Base-by-base conservation (phyloP, 2,797 vertebrate species). In the Oophaga sylvatica region DNA sequence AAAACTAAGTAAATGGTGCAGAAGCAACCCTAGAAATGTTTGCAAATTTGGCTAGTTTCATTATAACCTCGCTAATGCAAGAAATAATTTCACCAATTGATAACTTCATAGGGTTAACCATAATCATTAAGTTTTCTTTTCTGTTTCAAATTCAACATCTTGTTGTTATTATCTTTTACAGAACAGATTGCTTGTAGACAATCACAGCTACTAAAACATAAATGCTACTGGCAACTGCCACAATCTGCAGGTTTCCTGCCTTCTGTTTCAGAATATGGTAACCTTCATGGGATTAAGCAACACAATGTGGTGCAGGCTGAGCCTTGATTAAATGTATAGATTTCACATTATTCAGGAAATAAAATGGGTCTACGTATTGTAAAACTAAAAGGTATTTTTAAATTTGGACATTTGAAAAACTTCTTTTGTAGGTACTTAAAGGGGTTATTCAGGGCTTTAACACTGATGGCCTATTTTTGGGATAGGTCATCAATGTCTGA, bases 201-300 rank as follows among this genome's bases (percentile, higher is more conserved):
- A 81, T 60, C 63, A 22, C 63, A 86, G 77, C 45, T 71, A 81
- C 35, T 62, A 56, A 56, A 75, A 75, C 71, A 75, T 75, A 53
- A 87, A 87, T 73, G 65, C 79, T 73, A 56, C 78, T 53, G 67
- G 67, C 79, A 75, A 75, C 79, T 53, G 53, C 65, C 16, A 53
- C 85, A 85, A 78, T 31, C 79, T 62, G 85, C 59, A 81, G 31
- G 85, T 73, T 48, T 53, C 31, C n/a, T 48, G 26, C 78, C 79
- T 73, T 87, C 78, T 87, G 85, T 81, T 81, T 12, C 19, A 75
- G 79, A 86, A 87, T 87, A 81, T 87, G 85, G 79, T 59, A 87
- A 78, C 57, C 45, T 79, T 78, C 75, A 78, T 75, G 60, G 84
- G 84, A 68, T 63, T 73, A 76, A 17, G 53, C 62, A 79, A 68